phyloP scores from a whole-genome alignment of 1,140 invertebrate genomes.

The Philaenus spumarius region DNA sequence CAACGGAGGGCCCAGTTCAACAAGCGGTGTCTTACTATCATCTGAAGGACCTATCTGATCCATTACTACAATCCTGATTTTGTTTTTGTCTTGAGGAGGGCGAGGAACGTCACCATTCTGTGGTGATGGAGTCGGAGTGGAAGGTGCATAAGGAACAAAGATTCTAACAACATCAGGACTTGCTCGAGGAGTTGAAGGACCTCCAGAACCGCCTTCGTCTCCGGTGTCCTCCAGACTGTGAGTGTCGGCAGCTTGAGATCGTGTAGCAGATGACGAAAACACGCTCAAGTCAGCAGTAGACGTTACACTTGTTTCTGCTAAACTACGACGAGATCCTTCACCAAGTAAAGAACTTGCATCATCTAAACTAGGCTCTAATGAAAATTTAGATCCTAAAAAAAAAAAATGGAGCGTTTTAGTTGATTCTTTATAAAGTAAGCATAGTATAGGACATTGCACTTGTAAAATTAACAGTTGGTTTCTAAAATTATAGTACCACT shows the following conservation, averaged over 20 bases:
- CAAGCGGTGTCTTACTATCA: conserved; percentile 24
- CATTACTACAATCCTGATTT: conserved; percentile 26
- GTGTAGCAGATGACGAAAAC: conserved; percentile 58
- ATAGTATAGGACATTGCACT: too few relatives aligned
- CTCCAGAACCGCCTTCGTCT: conserved; percentile 46
- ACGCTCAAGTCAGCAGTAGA: conserved; percentile 75
- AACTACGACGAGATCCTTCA: conserved; percentile 61
- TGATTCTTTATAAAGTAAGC: too few relatives aligned
- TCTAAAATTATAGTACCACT: too few relatives aligned
- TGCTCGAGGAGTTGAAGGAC: conserved; percentile 54
- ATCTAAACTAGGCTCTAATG: conserved; percentile 58
- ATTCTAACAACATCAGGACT: conserved; percentile 65
- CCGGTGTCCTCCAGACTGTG: conserved; percentile 60
- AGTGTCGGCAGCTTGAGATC: conserved; percentile 57
- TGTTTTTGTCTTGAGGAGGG: conserved; percentile 24
- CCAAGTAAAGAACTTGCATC: conserved; percentile 54
- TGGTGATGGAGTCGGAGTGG: conserved; percentile 22
- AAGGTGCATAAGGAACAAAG: conserved; percentile 61
- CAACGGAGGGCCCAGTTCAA: conserved; percentile 21
- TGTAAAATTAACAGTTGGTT: too few relatives aligned
- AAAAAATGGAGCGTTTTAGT: too few relatives aligned
- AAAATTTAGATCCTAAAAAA: conserved; percentile 54
- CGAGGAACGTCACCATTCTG: conserved; percentile 21
- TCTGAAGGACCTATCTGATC: conserved; percentile 16
- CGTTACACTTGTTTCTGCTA: conserved; percentile 75